Conservation (phyloP, 2,888 invertebrate species). For the Oxyteleia sp. region DNA sequence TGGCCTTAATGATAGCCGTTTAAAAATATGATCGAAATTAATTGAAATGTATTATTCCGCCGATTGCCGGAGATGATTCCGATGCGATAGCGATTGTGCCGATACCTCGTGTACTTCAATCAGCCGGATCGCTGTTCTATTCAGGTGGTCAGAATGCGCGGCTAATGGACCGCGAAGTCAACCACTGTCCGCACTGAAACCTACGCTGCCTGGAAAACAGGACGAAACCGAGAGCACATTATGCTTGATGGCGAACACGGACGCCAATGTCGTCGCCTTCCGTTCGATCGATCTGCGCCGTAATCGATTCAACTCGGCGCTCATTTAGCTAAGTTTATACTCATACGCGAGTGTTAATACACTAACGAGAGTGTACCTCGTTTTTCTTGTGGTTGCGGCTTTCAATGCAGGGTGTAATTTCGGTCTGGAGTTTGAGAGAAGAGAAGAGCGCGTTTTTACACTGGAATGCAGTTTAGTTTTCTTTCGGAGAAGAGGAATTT, state of each 20-base stretch:
- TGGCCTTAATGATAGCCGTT: not conserved
- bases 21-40: conserved; percentile 25
- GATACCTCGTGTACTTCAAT: conserved; percentile 42
- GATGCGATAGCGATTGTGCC: conserved; percentile 27
- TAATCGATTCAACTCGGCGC: conserved; percentile 61
- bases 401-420: not conserved
- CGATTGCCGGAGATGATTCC: conserved; percentile 24
- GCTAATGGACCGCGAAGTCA: conserved; percentile 79
- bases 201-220: conserved; percentile 60
- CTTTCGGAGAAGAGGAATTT: too few relatives aligned
- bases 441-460: not conserved
- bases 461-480: too few relatives aligned
- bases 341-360: conserved; percentile 51
- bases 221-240: conserved; percentile 69
- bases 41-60: conserved; percentile 56
- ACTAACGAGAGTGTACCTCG: conserved; percentile 25
- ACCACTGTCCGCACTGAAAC: conserved; percentile 64
- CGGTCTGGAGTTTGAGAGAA: not conserved
- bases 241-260: conserved; percentile 70
- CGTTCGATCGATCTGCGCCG: conserved; percentile 75
- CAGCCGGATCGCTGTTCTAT: conserved; percentile 69
- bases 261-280: conserved; percentile 75
- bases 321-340: conserved; percentile 53
- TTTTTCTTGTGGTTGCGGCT: conserved; percentile 22
- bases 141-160: conserved; percentile 77